These are phyloP conservation scores for Nesidiocoris tenuis DNA, from an alignment of 2,888 invertebrate genomes.

Conservation along the genomic window DNA sequence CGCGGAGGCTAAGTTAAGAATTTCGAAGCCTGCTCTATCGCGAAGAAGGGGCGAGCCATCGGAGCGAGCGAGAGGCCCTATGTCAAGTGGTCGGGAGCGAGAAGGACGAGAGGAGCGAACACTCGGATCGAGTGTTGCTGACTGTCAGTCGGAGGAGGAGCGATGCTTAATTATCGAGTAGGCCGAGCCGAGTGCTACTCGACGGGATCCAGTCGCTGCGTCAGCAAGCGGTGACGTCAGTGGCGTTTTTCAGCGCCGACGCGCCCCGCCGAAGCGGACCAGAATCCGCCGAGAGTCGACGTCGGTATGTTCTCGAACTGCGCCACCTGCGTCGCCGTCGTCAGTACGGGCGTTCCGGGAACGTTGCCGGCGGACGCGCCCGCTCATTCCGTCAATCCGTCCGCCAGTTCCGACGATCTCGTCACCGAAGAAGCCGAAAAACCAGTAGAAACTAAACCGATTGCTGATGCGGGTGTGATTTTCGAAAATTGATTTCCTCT, in stretches of 20 bases:
- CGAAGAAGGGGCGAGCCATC: neutral
- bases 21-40: neutral
- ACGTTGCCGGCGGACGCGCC: neutral
- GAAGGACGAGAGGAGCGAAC: neutral
- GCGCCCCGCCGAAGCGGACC: neutral
- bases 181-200: slow-evolving; percentile 24
- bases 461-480: too few relatives aligned
- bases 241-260: neutral
- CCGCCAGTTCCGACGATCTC: neutral
- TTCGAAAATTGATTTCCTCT: too few relatives aligned
- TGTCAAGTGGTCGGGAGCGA: neutral
- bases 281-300: neutral
- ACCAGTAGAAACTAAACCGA: neutral
- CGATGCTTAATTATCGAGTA: slow-evolving; percentile 23
- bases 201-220: slow-evolving; percentile 6
- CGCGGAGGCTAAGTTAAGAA: too few relatives aligned
- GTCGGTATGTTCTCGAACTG: slow-evolving; percentile 37
- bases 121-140: slow-evolving; percentile 35
- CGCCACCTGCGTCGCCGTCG: slow-evolving; percentile 42
- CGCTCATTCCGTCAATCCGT: neutral
- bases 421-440: neutral
- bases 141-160: slow-evolving; percentile 12
- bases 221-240: slow-evolving; percentile 40
- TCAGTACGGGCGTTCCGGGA: slow-evolving; percentile 21
- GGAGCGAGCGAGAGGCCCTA: neutral